Evolutionary conservation across 2,888 invertebrate genomes (phyloP).

Genomic region (Yponomeuta cagnagella): DNA sequence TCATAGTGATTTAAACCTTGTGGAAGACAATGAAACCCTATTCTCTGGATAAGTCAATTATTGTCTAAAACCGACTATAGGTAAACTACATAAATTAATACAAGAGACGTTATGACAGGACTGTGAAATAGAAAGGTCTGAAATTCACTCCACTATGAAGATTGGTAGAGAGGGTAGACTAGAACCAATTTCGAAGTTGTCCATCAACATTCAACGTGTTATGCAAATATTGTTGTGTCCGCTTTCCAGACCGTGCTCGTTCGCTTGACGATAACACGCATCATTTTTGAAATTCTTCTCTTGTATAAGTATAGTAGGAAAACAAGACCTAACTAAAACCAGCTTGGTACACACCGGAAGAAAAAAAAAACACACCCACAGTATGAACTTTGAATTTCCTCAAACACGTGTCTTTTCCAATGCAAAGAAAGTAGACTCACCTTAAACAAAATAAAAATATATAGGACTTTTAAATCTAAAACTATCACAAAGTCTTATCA

Average conservation of each 20-base stretch:
- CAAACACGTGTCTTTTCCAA: constrained; percentile 9
- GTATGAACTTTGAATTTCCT: constrained; percentile 11
- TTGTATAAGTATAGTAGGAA: neutral
- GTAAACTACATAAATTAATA: too few species aligned
- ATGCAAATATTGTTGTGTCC: neutral
- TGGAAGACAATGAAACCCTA: too few species aligned
- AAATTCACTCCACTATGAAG: too few species aligned
- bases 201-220: too few species aligned
- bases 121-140: too few species aligned
- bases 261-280: neutral
- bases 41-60: too few species aligned
- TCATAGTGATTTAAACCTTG: too few species aligned
- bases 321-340: neutral
- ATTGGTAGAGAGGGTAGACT: too few species aligned
- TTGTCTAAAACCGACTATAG: too few species aligned
- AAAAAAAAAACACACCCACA: neutral
- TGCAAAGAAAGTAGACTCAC: neutral
- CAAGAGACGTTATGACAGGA: too few species aligned
- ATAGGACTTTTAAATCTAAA: neutral
- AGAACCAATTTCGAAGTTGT: too few species aligned
- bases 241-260: neutral
- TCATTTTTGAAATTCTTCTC: neutral
- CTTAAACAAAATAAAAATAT: neutral
- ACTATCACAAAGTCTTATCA: constrained; percentile 16
- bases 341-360: neutral